Percentiles rank a stretch among this genome's conserved stretches.
Evolutionary conservation across 2,113 vertebrate species (phyloP).

Genomic region (Eulemur rufifrons): DNA sequence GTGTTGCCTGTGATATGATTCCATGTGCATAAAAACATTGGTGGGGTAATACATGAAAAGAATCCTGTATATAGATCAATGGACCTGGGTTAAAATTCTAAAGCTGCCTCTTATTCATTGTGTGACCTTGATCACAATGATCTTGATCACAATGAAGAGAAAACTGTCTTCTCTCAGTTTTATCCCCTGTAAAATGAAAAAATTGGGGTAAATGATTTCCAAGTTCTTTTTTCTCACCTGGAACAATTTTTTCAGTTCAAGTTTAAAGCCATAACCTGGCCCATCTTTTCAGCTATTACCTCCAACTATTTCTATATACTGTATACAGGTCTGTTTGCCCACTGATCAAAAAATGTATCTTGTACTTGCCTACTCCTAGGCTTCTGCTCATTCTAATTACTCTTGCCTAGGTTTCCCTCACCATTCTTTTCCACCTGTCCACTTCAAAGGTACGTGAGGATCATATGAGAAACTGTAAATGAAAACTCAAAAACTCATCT

Average conservation of each 20-base stretch:
- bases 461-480: not conserved
- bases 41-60: not conserved
- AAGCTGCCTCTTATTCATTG: constrained; percentile 23
- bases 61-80: not conserved
- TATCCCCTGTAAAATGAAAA: not conserved
- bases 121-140: not conserved
- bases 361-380: not conserved
- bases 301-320: not conserved
- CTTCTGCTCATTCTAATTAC: not conserved
- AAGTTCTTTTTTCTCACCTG: constrained; percentile 26
- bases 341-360: not conserved
- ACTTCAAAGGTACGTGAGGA: not conserved
- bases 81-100: not conserved
- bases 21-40: not conserved
- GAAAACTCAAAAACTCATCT: not conserved
- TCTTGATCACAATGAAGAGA: no score
- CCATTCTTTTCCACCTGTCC: not conserved
- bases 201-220: not conserved
- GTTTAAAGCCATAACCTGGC: not conserved
- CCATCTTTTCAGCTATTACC: not conserved
- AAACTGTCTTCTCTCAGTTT: not conserved
- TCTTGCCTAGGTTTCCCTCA: not conserved
- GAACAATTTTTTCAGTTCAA: not conserved
- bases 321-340: not conserved
- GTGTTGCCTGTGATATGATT: not conserved